A percentile compares a stretch with the other conserved stretches of the same genome.
Evolutionary conservation across 2,888 invertebrate genomes (phyloP).

Genomic region (Pandemis heparana): DNA sequence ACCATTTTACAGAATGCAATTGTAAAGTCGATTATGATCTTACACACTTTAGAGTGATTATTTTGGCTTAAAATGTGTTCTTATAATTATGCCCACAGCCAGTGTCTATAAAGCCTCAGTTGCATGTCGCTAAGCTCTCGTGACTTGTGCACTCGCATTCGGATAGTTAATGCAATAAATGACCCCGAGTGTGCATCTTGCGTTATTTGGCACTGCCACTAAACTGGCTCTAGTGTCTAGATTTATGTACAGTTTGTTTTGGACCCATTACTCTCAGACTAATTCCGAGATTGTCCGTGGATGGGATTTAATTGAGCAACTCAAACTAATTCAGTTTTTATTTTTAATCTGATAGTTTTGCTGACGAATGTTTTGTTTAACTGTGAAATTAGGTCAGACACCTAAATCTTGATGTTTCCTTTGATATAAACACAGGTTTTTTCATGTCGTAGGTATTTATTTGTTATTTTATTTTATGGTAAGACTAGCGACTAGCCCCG

Average conservation of each 20-base stretch:
- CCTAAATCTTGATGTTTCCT: no score
- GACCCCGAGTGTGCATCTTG: conserved; percentile 52
- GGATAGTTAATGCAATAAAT: conserved; percentile 62
- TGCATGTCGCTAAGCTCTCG: not conserved
- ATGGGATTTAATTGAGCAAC: conserved; percentile 20
- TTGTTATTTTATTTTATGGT: no score
- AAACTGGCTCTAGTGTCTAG: conserved; percentile 47
- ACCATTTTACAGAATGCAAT: no score
- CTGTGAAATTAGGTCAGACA: not conserved
- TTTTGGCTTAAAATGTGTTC: no score
- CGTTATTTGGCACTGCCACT: conserved; percentile 48
- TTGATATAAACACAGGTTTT: no score
- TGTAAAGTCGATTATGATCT: no score
- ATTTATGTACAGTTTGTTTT: conserved; percentile 48
- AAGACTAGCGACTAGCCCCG: no score
- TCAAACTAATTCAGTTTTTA: not conserved
- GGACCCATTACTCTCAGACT: conserved; percentile 32
- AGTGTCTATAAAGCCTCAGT: not conserved
- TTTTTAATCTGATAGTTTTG: not conserved
- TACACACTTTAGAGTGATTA: no score
- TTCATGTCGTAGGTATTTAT: no score
- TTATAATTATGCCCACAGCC: no score
- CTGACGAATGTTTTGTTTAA: not conserved
- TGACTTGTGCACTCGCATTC: conserved; percentile 17
- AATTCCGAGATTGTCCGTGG: conserved; percentile 31